Evolutionary conservation across 2,888 invertebrate genomes (phyloP).

Genomic region (Tetragnatha montana): DNA sequence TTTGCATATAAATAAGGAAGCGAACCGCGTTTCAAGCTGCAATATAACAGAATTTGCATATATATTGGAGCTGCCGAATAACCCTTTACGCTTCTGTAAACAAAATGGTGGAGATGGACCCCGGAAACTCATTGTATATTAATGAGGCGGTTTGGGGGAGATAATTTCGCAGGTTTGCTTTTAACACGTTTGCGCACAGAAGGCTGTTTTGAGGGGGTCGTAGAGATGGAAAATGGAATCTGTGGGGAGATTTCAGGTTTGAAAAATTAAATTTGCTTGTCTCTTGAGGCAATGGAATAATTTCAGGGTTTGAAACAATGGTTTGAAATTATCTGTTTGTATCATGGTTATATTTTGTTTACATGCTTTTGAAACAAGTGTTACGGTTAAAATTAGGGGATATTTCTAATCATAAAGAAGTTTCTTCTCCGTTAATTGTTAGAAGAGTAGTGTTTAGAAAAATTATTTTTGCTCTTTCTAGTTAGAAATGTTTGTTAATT

Average conservation of each 20-base stretch:
- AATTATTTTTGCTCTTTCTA: no score
- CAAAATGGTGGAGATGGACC: not conserved
- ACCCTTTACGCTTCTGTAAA: not conserved
- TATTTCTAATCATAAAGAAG: no score
- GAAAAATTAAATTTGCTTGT: not conserved
- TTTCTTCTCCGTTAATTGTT: no score
- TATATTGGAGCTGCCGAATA: not conserved
- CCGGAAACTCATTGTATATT: not conserved
- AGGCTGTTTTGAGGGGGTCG: not conserved
- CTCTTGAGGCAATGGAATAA: not conserved
- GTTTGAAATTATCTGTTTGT: no score
- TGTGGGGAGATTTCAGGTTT: no score
- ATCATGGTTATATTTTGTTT: no score
- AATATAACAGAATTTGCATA: not conserved
- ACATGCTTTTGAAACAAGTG: no score
- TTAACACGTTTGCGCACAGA: not conserved
- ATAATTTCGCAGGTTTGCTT: not conserved
- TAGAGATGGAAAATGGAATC: no score
- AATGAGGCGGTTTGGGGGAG: not conserved
- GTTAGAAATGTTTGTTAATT: no score
- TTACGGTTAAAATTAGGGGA: no score
- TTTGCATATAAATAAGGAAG: not conserved
- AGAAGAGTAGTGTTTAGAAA: no score
- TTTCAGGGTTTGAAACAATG: no score
- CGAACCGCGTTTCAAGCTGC: not conserved